Evolutionary conservation across 2,888 invertebrate species (phyloP).

Genomic region (Phytoseiulus persimilis): DNA sequence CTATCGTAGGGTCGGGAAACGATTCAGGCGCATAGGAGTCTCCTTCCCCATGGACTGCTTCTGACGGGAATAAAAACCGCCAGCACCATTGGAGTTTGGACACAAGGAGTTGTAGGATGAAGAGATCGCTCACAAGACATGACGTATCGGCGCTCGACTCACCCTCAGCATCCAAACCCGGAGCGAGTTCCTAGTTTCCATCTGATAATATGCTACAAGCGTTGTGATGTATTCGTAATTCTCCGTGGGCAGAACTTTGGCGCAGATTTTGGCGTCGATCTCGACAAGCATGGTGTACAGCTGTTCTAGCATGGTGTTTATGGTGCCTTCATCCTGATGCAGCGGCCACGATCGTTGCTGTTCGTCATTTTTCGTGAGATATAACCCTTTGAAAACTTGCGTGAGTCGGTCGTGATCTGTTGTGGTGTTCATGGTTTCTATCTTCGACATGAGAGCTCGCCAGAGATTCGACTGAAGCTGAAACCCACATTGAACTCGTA

Average conservation of each 20-base stretch:
- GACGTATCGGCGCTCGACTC: neutral
- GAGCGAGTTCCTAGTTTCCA: conserved; percentile 61
- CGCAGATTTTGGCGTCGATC: conserved; percentile 78
- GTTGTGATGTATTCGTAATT: conserved; percentile 73
- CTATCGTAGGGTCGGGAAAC: too few relatives aligned
- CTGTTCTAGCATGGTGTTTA: conserved; percentile 65
- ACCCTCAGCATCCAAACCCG: conserved; percentile 36
- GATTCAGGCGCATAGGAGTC: too few relatives aligned
- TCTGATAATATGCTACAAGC: conserved; percentile 86
- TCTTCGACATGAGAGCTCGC: conserved; percentile 35
- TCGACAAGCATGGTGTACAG: conserved; percentile 56
- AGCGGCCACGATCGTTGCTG: conserved; percentile 92
- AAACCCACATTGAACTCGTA: neutral
- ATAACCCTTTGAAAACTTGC: conserved; percentile 71
- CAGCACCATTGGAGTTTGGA: too few relatives aligned
- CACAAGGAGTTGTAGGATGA: too few relatives aligned
- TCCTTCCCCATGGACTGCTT: too few relatives aligned
- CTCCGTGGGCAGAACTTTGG: conserved; percentile 71
- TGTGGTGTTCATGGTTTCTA: conserved; percentile 12
- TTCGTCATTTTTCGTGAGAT: conserved; percentile 82
- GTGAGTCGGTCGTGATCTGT: conserved; percentile 55
- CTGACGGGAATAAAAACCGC: too few relatives aligned
- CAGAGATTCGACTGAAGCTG: conserved; percentile 25
- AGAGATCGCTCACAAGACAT: too few relatives aligned
- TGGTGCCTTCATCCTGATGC: conserved; percentile 82